Conservation (phyloP, 2,888 invertebrate genomes). For the Ptychoptera albimana region DNA sequence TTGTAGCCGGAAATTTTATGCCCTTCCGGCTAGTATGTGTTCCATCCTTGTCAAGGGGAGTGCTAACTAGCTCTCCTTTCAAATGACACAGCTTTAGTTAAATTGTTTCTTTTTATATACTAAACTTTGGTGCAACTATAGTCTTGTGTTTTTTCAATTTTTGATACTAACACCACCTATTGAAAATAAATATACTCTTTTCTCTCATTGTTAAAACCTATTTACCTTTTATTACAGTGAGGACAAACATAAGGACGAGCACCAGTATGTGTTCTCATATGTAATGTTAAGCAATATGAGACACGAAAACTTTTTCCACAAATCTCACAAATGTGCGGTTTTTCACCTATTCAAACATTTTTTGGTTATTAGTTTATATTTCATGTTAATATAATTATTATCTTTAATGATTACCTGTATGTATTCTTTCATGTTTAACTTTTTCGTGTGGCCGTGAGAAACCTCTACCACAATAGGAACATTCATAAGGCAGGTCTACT, state of each 20-base stretch:
- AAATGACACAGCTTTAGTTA: constrained; percentile 1
- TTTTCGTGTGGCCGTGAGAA: constrained; percentile 65
- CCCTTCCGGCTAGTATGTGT: constrained; percentile 1
- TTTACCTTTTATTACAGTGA: constrained; percentile 45
- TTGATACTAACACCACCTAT: constrained; percentile 1
- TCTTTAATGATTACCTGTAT: constrained; percentile 37
- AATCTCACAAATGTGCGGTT: constrained; percentile 62
- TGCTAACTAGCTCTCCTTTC: too few relatives aligned
- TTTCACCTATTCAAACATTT: constrained; percentile 39
- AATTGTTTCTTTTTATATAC: neutral
- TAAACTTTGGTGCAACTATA: too few relatives aligned
- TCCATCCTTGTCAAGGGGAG: constrained; percentile 5
- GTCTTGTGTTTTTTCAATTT: too few relatives aligned
- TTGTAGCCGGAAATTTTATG: neutral
- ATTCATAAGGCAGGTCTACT: constrained; percentile 39
- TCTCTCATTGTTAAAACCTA: neutral
- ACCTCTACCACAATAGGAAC: constrained; percentile 52
- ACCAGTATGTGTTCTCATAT: constrained; percentile 66
- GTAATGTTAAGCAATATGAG: constrained; percentile 61
- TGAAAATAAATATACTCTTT: neutral
- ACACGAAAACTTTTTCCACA: constrained; percentile 69
- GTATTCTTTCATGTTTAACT: constrained; percentile 71
- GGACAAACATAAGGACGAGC: constrained; percentile 58
- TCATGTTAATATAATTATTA: neutral
- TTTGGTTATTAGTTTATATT: neutral